A percentile compares a stretch with the other conserved stretches of the same genome.
Evolutionary conservation across 2,797 vertebrate genomes (phyloP).

Genomic region (Steatocranus sp.): DNA sequence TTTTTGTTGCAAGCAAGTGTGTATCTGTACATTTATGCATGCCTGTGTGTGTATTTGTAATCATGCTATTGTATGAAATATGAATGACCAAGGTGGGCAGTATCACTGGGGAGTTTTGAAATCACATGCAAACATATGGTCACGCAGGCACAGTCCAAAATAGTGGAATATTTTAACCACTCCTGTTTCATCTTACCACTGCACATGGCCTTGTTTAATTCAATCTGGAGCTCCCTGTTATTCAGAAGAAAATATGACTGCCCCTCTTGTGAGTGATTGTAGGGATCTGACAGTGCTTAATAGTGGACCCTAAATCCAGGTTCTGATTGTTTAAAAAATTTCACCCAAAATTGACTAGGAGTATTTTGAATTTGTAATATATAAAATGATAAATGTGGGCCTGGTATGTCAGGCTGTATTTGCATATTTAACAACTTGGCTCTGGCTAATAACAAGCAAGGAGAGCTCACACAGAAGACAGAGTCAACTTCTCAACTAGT

Average conservation of each 20-base stretch:
- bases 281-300: constrained; percentile 31
- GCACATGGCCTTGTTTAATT: constrained; percentile 41
- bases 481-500: neutral
- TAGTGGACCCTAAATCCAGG: constrained; percentile 46
- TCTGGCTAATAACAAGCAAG: neutral
- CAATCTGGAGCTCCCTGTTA: constrained; percentile 25
- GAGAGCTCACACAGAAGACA: neutral
- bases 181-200: constrained; percentile 26
- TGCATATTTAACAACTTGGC: neutral
- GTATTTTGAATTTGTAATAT: neutral
- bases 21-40: constrained; percentile 1
- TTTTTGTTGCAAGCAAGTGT: constrained; percentile 34
- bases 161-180: constrained; percentile 23
- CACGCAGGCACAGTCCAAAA: constrained; percentile 13
- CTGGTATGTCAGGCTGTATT: neutral
- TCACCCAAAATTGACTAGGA: constrained; percentile 8
- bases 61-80: constrained; percentile 56
- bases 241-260: constrained; percentile 38
- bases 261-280: constrained; percentile 38
- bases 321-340: neutral
- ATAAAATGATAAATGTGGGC: neutral
- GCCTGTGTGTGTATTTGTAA: constrained; percentile 31
- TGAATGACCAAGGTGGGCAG: constrained; percentile 49
- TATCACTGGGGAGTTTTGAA: constrained; percentile 57
- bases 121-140: constrained; percentile 16